Evolutionary conservation across 2,113 vertebrate species (phyloP).

Genomic region (Heterotis niloticus): DNA sequence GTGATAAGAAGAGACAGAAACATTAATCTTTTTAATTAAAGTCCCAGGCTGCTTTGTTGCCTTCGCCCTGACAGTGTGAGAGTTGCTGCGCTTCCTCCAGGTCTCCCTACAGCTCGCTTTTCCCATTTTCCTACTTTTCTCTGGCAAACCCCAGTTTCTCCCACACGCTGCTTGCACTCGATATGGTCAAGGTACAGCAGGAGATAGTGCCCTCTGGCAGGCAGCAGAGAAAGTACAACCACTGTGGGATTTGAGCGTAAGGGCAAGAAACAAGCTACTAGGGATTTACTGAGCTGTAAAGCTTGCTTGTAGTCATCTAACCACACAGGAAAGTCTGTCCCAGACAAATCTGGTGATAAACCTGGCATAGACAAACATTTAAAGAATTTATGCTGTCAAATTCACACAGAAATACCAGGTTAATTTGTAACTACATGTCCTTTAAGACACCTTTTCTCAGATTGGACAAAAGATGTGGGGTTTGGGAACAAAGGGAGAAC

Average conservation of each 20-base stretch:
- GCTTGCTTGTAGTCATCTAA: background rate
- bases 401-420: background rate
- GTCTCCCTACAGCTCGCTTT: background rate
- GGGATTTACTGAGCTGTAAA: background rate
- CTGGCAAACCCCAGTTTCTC: background rate
- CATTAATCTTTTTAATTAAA: conserved; percentile 18
- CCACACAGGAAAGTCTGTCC: background rate
- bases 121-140: background rate
- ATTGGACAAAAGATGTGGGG: no score
- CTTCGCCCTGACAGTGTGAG: background rate
- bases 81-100: background rate
- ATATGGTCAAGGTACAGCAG: background rate
- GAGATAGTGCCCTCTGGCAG: conserved; percentile 16
- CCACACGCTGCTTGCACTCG: background rate
- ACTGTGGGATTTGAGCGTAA: background rate
- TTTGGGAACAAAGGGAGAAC: no score
- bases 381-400: background rate
- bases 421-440: background rate
- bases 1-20: background rate
- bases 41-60: background rate
- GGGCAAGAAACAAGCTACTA: background rate
- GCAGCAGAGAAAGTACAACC: background rate
- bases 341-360: background rate
- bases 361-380: background rate
- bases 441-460: no score